Base-by-base conservation (phyloP, 2,888 invertebrate species). In the Protodeltote pygarga region DNA sequence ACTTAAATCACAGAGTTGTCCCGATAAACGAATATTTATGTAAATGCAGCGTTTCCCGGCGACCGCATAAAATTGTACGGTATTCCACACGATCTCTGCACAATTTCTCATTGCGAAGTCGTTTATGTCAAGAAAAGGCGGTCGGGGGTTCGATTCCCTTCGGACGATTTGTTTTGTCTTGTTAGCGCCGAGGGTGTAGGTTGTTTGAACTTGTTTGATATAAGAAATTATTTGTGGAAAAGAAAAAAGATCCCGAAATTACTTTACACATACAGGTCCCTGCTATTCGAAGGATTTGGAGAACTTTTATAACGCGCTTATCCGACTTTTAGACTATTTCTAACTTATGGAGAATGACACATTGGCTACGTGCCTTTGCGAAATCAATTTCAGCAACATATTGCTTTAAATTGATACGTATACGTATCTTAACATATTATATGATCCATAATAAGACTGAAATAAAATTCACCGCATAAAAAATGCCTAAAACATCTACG, bases 11-110 rank as follows among this genome's bases (percentile, higher is more conserved):
- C 76, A 69, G 76, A 75, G 72, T 76, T 75, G 78, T 78, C 68
- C 72, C 78, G 77, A 83, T 85, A 85, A 85, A 85, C 84, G 85
- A 84, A 85, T 85, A 83, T 84, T 83, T 85, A 85, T 85, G 85
- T 83, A 83, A 85, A 85, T 84, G 79, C 77, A 75, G 63, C 75
- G 66, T 74, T 75, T 68, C 69, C 59, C 58, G 52, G 58, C 67
- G 66, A 71, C 77, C 76, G 77, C 75, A 81, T 72, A 74, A 77
- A 81, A 77, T 71, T 67, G 71, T 70, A 62, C 65, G 69, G 65
- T 70, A 77, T 81, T 79, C 71, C 66, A 69, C 67, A 46, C 73
- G 64, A 76, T 71, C 47, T 67, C 62, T 60, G 61, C 64, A 68
- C 72, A 59, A 78, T 77, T 75, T 76, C 69, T 75, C 77, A 81